Evolutionary conservation across 2,797 vertebrate species (phyloP).

Genomic region (Aeoliscus strigatus): DNA sequence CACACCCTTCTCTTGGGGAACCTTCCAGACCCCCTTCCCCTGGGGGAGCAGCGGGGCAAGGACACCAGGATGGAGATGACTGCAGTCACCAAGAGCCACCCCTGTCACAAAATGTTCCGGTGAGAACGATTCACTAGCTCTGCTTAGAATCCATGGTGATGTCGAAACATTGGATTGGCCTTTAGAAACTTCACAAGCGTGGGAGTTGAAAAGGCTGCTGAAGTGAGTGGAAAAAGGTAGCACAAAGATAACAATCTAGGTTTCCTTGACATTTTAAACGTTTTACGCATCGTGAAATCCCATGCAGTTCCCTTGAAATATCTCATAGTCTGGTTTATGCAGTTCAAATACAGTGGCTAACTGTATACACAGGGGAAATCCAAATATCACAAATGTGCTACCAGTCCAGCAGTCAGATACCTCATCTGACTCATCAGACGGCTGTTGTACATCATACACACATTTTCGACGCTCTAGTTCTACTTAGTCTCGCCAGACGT

Average conservation of each 20-base stretch:
- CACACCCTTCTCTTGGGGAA: slow-evolving; percentile 70
- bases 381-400: too few relatives aligned
- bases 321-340: too few relatives aligned
- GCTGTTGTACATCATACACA: too few relatives aligned
- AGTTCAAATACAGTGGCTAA: too few relatives aligned
- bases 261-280: slow-evolving; percentile 17
- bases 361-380: too few relatives aligned
- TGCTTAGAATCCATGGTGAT: not conserved
- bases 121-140: slow-evolving; percentile 44
- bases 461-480: too few relatives aligned
- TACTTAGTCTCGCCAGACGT: too few relatives aligned
- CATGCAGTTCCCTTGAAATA: slow-evolving; percentile 7
- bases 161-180: slow-evolving; percentile 1
- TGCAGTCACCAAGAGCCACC: slow-evolving; percentile 70
- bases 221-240: slow-evolving; percentile 4
- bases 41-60: slow-evolving; percentile 36
- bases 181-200: slow-evolving; percentile 3
- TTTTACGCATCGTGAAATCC: not conserved
- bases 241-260: slow-evolving; percentile 3
- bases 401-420: too few relatives aligned
- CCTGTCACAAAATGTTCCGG: slow-evolving; percentile 62
- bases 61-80: slow-evolving; percentile 63
- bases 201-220: slow-evolving; percentile 14
- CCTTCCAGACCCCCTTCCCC: slow-evolving; percentile 70
- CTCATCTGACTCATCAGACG: too few relatives aligned